A percentile compares a stretch with the other conserved stretches of the same genome.
These are phyloP conservation scores for Ferrisia virgata DNA, from an alignment of 2,888 invertebrate species.

Conservation along the genomic window DNA sequence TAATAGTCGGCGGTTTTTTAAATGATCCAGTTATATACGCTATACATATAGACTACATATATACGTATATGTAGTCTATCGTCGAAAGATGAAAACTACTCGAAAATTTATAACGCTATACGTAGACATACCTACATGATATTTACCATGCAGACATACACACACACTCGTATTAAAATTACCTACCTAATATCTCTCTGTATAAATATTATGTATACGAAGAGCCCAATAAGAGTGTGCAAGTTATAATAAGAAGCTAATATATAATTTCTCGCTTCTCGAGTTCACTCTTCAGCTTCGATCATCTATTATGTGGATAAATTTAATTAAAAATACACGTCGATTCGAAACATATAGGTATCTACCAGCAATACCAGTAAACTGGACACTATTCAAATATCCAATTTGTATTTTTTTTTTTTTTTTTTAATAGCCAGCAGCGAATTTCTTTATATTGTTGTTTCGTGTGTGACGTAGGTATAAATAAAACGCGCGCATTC, in stretches of 20 bases:
- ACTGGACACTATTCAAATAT: background rate
- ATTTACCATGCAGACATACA: no score
- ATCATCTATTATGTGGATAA: background rate
- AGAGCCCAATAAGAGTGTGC: no score
- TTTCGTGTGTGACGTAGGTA: background rate
- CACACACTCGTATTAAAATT: no score
- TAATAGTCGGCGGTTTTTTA: conserved; percentile 3
- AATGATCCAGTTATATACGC: background rate
- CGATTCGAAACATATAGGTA: background rate
- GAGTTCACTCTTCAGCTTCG: no score
- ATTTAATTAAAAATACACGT: conserved; percentile 5
- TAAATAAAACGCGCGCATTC: background rate
- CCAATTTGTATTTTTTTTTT: background rate
- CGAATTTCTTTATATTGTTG: conserved; percentile 4
- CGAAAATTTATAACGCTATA: background rate
- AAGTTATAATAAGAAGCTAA: background rate
- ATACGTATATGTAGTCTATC: background rate
- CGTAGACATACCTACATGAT: background rate
- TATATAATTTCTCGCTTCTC: conserved; percentile 8
- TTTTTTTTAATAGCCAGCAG: background rate
- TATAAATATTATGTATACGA: no score
- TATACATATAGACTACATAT: background rate
- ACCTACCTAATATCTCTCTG: no score
- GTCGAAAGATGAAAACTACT: background rate
- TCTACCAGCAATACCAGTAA: background rate